Evolutionary conservation across 2,113 vertebrate species (phyloP).

Genomic region (Oncorhynchus keta): DNA sequence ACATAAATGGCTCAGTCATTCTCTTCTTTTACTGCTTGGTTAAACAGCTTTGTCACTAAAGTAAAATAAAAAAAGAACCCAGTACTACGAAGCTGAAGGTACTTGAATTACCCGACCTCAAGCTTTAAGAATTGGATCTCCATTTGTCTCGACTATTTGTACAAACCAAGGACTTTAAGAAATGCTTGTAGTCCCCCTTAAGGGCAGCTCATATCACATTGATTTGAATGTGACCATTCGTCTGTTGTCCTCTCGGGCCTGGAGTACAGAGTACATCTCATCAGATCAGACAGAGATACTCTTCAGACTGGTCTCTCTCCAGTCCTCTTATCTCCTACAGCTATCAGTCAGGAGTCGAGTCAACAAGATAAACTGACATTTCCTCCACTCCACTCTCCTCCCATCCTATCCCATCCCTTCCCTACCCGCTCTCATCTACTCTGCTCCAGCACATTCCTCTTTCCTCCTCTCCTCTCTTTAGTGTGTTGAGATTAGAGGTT

Average conservation of each 20-base stretch:
- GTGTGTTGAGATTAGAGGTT: too few relatives aligned
- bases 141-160: not conserved
- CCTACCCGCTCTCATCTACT: not conserved
- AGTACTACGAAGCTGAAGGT: not conserved
- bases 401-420: not conserved
- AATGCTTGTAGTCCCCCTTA: not conserved
- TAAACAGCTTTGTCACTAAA: constrained; percentile 31
- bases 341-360: constrained; percentile 19
- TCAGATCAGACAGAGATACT: constrained; percentile 4
- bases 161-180: not conserved
- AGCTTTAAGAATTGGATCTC: not conserved
- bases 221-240: not conserved
- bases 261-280: not conserved
- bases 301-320: constrained; percentile 2
- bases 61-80: constrained; percentile 2
- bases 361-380: constrained; percentile 4
- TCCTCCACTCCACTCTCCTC: not conserved
- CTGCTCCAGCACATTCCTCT: not conserved
- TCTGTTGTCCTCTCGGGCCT: not conserved
- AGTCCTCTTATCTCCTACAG: constrained; percentile 20
- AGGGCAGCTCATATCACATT: not conserved
- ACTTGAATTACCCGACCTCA: not conserved
- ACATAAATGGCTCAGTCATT: constrained; percentile 63
- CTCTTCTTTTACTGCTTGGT: constrained; percentile 35
- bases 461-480: not conserved